phyloP scores from a whole-genome alignment of 2,888 invertebrate species.

The Auanema freiburgensis region DNA sequence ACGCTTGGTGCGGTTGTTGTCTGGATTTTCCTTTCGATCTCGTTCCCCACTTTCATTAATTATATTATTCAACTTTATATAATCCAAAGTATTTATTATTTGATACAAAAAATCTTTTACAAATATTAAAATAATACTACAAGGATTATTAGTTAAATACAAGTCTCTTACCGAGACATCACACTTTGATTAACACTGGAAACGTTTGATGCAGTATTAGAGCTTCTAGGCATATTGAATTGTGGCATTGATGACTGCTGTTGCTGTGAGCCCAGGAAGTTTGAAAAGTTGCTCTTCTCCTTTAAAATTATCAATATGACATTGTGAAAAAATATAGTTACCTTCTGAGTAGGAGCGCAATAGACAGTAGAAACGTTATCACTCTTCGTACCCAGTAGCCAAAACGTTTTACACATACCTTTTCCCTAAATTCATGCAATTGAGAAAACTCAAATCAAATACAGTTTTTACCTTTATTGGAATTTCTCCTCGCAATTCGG shows the following conservation, averaged over 20 bases:
- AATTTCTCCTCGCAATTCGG: constrained; percentile 50
- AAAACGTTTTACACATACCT: constrained; percentile 59
- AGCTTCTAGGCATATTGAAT: constrained; percentile 14
- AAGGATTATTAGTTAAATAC: too few species aligned
- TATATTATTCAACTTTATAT: too few species aligned
- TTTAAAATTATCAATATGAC: not conserved
- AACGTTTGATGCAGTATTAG: too few species aligned
- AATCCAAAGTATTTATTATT: too few species aligned
- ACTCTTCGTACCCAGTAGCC: constrained; percentile 50
- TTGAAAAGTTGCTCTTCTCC: constrained; percentile 5
- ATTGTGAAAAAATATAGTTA: not conserved
- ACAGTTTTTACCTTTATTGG: constrained; percentile 45
- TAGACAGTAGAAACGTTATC: constrained; percentile 26
- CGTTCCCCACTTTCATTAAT: too few species aligned
- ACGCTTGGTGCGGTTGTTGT: too few species aligned
- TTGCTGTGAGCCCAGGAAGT: constrained; percentile 4
- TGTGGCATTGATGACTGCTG: constrained; percentile 17
- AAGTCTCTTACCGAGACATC: too few species aligned
- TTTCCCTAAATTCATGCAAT: constrained; percentile 47
- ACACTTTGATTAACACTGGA: too few species aligned
- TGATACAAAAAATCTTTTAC: too few species aligned
- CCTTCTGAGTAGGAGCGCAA: constrained; percentile 29
- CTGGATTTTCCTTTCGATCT: too few species aligned
- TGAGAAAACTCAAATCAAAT: not conserved
- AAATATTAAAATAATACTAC: too few species aligned